Conservation (phyloP, 2,113 vertebrate species). For the Pelmatolapia mariae region DNA sequence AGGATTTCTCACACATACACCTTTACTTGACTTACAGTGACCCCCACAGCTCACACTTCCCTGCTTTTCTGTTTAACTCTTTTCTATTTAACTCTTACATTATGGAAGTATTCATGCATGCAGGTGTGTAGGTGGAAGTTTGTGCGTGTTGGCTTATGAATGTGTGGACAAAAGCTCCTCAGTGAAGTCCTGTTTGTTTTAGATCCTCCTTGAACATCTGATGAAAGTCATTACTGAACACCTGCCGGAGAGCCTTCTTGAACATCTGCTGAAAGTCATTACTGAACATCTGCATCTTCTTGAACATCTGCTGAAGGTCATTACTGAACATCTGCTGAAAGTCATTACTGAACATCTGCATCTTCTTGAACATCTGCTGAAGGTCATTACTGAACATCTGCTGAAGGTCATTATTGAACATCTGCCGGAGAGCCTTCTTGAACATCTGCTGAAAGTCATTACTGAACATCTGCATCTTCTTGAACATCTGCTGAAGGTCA, state of each 20-base stretch:
- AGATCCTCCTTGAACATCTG: neutral
- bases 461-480: fast-evolving
- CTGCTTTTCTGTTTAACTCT: neutral
- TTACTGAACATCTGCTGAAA: too few species aligned
- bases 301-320: too few species aligned
- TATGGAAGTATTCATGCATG: neutral
- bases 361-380: fast-evolving
- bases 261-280: too few species aligned
- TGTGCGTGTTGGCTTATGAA: neutral
- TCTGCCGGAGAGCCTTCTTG: fast-evolving
- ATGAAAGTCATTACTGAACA: neutral
- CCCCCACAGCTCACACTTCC: neutral
- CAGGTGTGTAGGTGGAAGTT: neutral
- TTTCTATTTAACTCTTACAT: neutral
- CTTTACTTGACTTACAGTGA: neutral
- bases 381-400: fast-evolving
- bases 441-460: too few species aligned
- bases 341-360: too few species aligned
- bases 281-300: too few species aligned
- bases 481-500: fast-evolving
- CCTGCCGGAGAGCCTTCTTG: too few species aligned
- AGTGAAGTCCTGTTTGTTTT: neutral
- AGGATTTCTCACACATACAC: neutral
- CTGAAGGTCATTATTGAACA: fast-evolving
- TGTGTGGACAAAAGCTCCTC: neutral